Evolutionary conservation across 2,797 vertebrate species (phyloP), one percentile per base, ranked within the genome.

Genomic region (Clarias pachynema): DNA sequence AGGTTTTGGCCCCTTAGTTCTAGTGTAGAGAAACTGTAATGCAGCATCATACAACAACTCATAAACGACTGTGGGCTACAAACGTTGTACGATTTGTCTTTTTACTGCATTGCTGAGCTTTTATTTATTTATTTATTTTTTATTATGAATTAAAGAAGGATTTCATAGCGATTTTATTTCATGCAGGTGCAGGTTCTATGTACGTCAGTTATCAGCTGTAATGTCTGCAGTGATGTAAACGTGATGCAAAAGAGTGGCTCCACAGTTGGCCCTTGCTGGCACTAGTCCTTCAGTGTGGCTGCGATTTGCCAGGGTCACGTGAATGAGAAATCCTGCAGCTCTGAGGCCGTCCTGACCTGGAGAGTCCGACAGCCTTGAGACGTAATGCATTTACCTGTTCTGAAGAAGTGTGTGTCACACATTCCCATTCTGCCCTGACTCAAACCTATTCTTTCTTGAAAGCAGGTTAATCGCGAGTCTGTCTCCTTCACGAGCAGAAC

Each of bases 381-480:
- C 49, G 60, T 3, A 20, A 1, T 49, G 10, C 53, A 31, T 31
- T 66, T 56, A 26, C 40, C 10, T 24, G 18, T 31, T 31, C 79
- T 22, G 2, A 14, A 22, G n/a, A 49, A 49, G 14, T 44, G 59
- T 44, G 59, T 65, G 5, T 14, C 9, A 3, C 18, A 68, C 26
- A 15, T 0, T 81, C n/a, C 22, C 62, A 53, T 31, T 53, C 44
- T 22, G 70, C 68, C 49, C 5, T 62, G 69, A 86, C 57, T 84
- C 79, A 83, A 82, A 83, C 62, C 63, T 9, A 29, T 59, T 70
- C 12, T 40, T 74, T 77, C 72, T 26, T 3, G 62, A 79, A 83
- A 5, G 3, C 65, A 53, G 37, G 26, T 44, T 60, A 68, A 53
- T 84, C 84, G 8, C 0, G 26, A 53, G 60, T 12, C 14, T 37